These are phyloP conservation scores for Thumatha senex DNA, from an alignment of 2,888 invertebrate species.

Conservation along the genomic window DNA sequence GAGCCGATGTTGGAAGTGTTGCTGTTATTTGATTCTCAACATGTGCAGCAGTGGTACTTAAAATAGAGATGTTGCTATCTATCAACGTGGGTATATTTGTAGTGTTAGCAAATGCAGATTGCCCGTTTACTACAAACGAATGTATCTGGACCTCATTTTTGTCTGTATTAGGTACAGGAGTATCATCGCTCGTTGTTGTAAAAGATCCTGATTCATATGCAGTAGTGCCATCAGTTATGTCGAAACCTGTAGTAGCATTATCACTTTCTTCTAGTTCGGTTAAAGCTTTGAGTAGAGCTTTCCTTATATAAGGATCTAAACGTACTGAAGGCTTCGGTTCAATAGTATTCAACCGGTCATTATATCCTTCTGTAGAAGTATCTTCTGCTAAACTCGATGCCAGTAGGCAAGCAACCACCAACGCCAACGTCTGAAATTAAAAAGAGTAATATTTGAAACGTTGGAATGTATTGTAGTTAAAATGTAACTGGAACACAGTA, in stretches of 20 bases:
- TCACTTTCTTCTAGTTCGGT: conserved; percentile 88
- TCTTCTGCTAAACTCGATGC: conserved; percentile 57
- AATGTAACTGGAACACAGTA: no score
- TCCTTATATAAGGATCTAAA: conserved; percentile 88
- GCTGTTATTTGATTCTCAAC: conserved; percentile 74
- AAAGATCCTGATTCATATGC: conserved; percentile 65
- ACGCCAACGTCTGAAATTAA: conserved; percentile 62
- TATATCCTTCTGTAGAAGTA: conserved; percentile 50
- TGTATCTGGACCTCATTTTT: conserved; percentile 80
- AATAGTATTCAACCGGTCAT: conserved; percentile 70
- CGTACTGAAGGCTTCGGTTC: conserved; percentile 82
- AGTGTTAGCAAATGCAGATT: conserved; percentile 65
- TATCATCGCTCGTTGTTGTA: conserved; percentile 63
- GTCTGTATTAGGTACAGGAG: conserved; percentile 50
- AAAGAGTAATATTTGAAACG: conserved; percentile 17
- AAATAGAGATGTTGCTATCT: conserved; percentile 70
- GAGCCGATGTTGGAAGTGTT: conserved; percentile 64
- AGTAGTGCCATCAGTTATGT: conserved; percentile 52
- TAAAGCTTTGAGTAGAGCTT: conserved; percentile 89
- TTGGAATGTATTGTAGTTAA: neutral
- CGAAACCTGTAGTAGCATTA: conserved; percentile 70
- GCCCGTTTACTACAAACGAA: conserved; percentile 80
- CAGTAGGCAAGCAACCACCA: conserved; percentile 53
- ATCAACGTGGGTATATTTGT: conserved; percentile 59
- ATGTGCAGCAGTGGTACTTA: conserved; percentile 73